These are phyloP conservation scores for Smittia aterrima DNA, from an alignment of 2,888 invertebrate species.

Conservation along the genomic window DNA sequence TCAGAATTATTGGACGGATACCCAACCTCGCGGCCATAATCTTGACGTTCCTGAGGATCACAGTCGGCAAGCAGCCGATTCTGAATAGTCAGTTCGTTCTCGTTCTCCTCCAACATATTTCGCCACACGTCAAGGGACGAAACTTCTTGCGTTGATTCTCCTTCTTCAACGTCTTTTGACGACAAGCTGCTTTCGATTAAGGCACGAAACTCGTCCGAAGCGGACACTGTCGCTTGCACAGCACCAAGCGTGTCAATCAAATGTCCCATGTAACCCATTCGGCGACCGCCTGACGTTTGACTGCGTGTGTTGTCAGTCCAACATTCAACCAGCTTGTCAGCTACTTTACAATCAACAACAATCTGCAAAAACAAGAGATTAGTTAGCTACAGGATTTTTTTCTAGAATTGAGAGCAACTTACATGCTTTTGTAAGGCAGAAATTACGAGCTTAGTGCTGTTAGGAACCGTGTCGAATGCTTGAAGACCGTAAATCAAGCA, in stretches of 20 bases:
- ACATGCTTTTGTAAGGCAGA: conserved; percentile 60
- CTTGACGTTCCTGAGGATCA: conserved; percentile 50
- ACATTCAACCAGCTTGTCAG: conserved; percentile 75
- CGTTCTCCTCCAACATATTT: conserved; percentile 44
- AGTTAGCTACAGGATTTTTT: too few species aligned
- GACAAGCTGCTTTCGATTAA: conserved; percentile 58
- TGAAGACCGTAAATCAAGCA: conserved; percentile 71
- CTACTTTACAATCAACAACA: conserved; percentile 73
- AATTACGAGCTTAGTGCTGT: conserved; percentile 49
- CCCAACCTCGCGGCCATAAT: conserved; percentile 46
- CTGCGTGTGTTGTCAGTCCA: conserved; percentile 76
- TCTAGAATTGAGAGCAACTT: conserved; percentile 46
- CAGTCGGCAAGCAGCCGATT: conserved; percentile 50
- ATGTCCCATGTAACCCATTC: conserved; percentile 67
- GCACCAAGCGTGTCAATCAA: background rate
- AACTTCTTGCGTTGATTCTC: conserved; percentile 49
- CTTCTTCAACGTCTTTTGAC: conserved; percentile 51
- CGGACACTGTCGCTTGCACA: conserved; percentile 44
- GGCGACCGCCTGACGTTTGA: conserved; percentile 65
- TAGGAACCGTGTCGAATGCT: conserved; percentile 48
- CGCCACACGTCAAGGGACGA: background rate
- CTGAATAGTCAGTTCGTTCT: conserved; percentile 46
- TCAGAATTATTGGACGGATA: conserved; percentile 35
- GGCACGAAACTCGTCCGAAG: conserved; percentile 57
- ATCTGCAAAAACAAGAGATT: conserved; percentile 57